phyloP scores from a whole-genome alignment of 2,113 vertebrate genomes.

The Chrysemys picta region DNA sequence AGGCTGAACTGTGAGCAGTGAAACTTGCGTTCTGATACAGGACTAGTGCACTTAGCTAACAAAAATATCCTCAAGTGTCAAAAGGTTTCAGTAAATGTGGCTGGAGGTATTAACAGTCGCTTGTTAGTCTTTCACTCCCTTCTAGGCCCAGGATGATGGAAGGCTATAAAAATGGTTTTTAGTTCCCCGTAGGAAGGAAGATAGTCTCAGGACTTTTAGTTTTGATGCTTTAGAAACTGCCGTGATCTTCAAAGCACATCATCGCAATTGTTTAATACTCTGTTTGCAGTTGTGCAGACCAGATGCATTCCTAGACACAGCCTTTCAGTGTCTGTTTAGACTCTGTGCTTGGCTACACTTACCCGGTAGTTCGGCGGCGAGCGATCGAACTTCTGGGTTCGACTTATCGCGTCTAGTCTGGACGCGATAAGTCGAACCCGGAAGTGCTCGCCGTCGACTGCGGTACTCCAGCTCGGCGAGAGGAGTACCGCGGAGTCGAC shows the following conservation, averaged over 20 bases:
- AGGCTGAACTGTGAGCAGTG: slow-evolving; percentile 78
- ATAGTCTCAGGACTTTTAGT: slow-evolving; percentile 11
- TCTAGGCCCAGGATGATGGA: slow-evolving; percentile 21
- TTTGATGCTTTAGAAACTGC: neutral
- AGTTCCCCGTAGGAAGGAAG: slow-evolving; percentile 54
- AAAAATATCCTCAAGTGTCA: slow-evolving; percentile 81
- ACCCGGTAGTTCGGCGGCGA: too few relatives aligned
- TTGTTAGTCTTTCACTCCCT: slow-evolving; percentile 58
- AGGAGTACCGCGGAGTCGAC: too few relatives aligned
- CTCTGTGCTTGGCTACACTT: too few relatives aligned
- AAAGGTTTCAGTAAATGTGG: slow-evolving; percentile 79
- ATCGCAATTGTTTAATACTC: neutral
- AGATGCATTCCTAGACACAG: neutral
- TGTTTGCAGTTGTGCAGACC: neutral
- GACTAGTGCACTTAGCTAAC: slow-evolving; percentile 79
- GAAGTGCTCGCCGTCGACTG: too few relatives aligned
- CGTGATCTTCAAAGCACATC: neutral
- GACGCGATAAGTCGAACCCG: too few relatives aligned
- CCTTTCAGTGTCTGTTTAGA: accelerated
- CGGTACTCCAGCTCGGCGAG: too few relatives aligned
- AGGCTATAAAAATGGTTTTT: slow-evolving; percentile 65
- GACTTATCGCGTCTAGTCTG: too few relatives aligned
- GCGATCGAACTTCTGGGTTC: too few relatives aligned
- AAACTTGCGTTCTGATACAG: slow-evolving; percentile 75
- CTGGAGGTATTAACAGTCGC: slow-evolving; percentile 72